phyloP scores from a whole-genome alignment of 2,888 invertebrate genomes.

The Iselma pallidipennis region DNA sequence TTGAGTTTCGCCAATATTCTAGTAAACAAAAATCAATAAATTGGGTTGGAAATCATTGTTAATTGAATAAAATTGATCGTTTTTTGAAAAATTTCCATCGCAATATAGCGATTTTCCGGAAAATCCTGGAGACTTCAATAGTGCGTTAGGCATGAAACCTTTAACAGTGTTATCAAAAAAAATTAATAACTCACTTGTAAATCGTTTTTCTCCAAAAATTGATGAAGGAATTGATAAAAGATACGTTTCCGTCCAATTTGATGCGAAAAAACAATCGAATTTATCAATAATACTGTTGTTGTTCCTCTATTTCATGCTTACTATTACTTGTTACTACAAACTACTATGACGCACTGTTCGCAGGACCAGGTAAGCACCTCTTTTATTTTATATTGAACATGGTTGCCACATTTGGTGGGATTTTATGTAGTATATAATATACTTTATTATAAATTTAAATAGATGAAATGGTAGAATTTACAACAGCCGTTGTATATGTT shows the following conservation, averaged over 20 bases:
- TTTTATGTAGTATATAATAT: constrained; percentile 20
- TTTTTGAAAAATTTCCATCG: background rate
- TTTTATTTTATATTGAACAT: constrained; percentile 19
- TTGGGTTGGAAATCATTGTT: too few species aligned
- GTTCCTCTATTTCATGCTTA: background rate
- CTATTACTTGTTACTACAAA: background rate
- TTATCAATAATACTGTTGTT: too few species aligned
- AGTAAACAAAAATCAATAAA: background rate
- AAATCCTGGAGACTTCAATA: background rate
- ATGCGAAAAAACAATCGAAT: too few species aligned
- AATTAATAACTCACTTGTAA: background rate
- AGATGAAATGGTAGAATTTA: constrained; percentile 1
- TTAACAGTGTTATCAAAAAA: background rate
- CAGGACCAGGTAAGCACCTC: constrained; percentile 48
- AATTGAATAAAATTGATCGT: background rate
- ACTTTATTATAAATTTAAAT: background rate
- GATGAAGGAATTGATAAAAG: too few species aligned
- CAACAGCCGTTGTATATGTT: background rate
- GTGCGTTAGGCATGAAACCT: background rate
- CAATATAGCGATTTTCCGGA: background rate
- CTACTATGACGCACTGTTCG: constrained; percentile 10
- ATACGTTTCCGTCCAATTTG: too few species aligned
- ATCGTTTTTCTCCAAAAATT: background rate
- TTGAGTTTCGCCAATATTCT: background rate
- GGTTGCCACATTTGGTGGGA: constrained; percentile 39